These are phyloP conservation scores for Diglossa cyanea DNA, from an alignment of 2,797 vertebrate species.

Conservation along the genomic window DNA sequence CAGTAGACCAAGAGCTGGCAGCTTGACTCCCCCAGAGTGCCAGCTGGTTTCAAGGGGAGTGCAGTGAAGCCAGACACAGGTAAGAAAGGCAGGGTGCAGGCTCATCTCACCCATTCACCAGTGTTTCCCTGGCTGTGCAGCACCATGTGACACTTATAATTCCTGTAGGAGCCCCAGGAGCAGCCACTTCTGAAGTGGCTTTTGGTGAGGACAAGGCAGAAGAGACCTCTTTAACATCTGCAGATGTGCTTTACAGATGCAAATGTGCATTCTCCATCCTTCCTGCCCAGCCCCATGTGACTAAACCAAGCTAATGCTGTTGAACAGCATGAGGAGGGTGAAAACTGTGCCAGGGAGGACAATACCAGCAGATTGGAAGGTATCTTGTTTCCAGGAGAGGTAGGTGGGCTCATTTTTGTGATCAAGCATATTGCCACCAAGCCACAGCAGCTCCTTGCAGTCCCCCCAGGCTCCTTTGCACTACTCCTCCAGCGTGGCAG, in stretches of 20 bases:
- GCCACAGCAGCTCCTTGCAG: not conserved
- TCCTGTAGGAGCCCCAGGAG: not conserved
- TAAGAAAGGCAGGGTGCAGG: not conserved
- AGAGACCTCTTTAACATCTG: not conserved
- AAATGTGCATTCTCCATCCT: not conserved
- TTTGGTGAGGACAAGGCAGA: not conserved
- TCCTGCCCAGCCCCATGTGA: not conserved
- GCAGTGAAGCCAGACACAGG: not conserved
- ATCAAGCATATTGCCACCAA: not conserved
- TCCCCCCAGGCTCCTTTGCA: not conserved
- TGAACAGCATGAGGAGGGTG: accelerated
- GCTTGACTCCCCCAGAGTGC: not conserved
- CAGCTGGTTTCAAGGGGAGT: not conserved
- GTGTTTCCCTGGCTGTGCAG: not conserved
- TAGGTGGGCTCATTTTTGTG: not conserved
- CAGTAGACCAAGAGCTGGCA: not conserved
- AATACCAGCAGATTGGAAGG: not conserved
- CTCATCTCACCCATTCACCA: not conserved
- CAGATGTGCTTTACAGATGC: not conserved
- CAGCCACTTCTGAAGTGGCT: not conserved
- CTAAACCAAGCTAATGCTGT: not conserved
- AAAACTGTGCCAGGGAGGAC: not conserved
- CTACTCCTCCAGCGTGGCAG: not conserved
- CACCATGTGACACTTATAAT: accelerated
- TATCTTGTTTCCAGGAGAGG: not conserved